Percentiles rank a stretch among this genome's conserved stretches.
These are phyloP conservation scores for Aselliscus stoliczkanus DNA, from an alignment of 2,797 vertebrate species.

Conservation along the genomic window DNA sequence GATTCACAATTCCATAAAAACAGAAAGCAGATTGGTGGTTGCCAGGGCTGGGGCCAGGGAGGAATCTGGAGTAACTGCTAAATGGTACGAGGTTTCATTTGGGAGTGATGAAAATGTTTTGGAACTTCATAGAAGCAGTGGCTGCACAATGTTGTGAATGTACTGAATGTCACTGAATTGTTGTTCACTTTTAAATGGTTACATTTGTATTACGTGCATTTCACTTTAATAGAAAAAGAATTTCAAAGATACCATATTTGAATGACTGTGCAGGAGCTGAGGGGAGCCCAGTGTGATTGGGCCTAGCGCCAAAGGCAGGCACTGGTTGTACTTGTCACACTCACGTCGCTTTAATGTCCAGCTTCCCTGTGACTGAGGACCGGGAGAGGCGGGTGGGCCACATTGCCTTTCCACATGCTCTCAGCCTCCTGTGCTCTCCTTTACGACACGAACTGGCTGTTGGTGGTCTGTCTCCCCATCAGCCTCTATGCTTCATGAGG, in stretches of 20 bases:
- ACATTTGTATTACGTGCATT: neutral
- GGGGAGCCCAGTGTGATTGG: neutral
- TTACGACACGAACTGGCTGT: neutral
- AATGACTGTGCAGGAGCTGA: neutral
- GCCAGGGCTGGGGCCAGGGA: neutral
- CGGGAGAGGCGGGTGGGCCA: accelerated
- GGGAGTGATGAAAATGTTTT: neutral
- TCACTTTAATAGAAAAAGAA: neutral
- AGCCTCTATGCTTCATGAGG: neutral
- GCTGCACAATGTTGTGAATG: neutral
- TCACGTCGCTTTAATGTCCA: neutral
- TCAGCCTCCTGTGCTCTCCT: neutral
- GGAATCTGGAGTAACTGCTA: neutral
- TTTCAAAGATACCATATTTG: neutral
- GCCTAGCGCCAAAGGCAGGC: neutral
- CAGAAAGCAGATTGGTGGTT: neutral
- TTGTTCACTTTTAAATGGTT: neutral
- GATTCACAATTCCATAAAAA: neutral
- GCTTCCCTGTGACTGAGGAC: neutral
- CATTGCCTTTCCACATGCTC: neutral
- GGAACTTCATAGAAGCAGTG: neutral
- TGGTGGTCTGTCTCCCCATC: neutral
- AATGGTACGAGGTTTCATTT: neutral
- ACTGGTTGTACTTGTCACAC: accelerated
- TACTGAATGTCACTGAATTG: neutral